Evolutionary conservation across 37 sponge, comb jelly and placozoan species (phyloP), one percentile per base, ranked within the genome.

Genomic region (Axinella damicornis): DNA sequence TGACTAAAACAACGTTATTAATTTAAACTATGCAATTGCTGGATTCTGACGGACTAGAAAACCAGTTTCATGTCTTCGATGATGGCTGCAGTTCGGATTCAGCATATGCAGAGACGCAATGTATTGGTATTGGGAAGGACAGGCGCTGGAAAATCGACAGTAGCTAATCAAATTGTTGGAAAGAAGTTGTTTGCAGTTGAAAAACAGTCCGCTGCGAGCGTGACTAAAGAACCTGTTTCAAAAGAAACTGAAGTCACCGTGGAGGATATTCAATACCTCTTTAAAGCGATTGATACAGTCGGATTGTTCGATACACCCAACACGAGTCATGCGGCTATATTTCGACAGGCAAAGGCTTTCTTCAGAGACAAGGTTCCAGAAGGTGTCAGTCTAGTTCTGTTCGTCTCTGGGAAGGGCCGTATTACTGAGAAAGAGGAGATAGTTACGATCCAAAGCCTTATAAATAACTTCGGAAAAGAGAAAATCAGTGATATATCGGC

Each of bases 141-240:
- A 15, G 71, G 71, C 13, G 71, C 39, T 69, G 71, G 71, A 69
- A 69, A 69, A 22, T 69, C 71, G 13, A 69, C 71, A 11, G 39
- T 69, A 34, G 71, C 71, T 5, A 69, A 69, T 69, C 39, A 30
- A 14, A 69, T 69, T 69, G 15, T 69, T 35, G 71, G 71, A 5
- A 22, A 37, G 13, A 21, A 34, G 31, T 14, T 22, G 12, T 69
- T 69, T 21, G 39, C 13, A 36, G 71, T 69, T 12, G 22, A 21
- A 14, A 69, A 13, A 15, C n/a, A n/a, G n/a, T 35, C 71, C 12
- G 35, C 15, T 15, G 39, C 31, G 35, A 69, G 39, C 22, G 21
- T 40, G 13, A 64, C 65, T n/a, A n/a, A n/a, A n/a, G n/a, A n/a
- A n/a, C n/a, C n/a, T n/a, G n/a, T n/a, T n/a, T n/a, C n/a, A n/a